These are phyloP conservation scores for Diarsia dahlii DNA, from an alignment of 2,888 invertebrate species.

Conservation along the genomic window DNA sequence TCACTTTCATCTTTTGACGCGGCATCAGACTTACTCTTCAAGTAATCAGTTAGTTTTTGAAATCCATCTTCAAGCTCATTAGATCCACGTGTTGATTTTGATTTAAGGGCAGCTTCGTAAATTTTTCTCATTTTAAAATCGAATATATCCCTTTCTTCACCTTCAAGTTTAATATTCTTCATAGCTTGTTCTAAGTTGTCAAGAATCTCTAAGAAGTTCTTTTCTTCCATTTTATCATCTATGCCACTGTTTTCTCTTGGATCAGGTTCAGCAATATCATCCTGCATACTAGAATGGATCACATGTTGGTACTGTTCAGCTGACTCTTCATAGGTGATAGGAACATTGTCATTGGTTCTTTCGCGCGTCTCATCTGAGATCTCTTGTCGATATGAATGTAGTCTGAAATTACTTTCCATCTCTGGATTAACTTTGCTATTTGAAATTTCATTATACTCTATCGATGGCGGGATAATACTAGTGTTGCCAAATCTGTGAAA, in stretches of 20 bases:
- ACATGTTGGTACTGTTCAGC: slow-evolving; percentile 18
- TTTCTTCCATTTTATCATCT: slow-evolving; percentile 18
- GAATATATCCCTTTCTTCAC: slow-evolving; percentile 36
- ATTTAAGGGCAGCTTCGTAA: slow-evolving; percentile 39
- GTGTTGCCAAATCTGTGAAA: slow-evolving; percentile 42
- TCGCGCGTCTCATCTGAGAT: not conserved
- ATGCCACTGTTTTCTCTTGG: slow-evolving; percentile 5
- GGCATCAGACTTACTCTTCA: slow-evolving; percentile 24
- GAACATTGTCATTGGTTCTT: not conserved
- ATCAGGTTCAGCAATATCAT: slow-evolving; percentile 3
- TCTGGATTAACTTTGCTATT: slow-evolving; percentile 9
- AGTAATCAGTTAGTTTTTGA: slow-evolving; percentile 37
- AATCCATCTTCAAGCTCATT: slow-evolving; percentile 33
- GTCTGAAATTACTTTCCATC: not conserved
- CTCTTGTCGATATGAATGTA: not conserved
- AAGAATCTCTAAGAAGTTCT: slow-evolving; percentile 38
- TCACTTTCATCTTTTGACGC: not conserved
- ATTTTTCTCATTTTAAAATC: slow-evolving; percentile 51
- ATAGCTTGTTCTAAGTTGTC: slow-evolving; percentile 43
- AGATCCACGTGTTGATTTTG: slow-evolving; percentile 11
- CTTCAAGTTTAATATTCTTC: slow-evolving; percentile 36
- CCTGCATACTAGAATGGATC: not conserved
- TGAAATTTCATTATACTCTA: slow-evolving; percentile 6
- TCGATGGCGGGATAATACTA: slow-evolving; percentile 12
- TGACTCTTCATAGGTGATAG: slow-evolving; percentile 3